These are phyloP conservation scores for Epinephelus fuscoguttatus DNA, from an alignment of 2,113 vertebrate genomes.

Conservation along the genomic window DNA sequence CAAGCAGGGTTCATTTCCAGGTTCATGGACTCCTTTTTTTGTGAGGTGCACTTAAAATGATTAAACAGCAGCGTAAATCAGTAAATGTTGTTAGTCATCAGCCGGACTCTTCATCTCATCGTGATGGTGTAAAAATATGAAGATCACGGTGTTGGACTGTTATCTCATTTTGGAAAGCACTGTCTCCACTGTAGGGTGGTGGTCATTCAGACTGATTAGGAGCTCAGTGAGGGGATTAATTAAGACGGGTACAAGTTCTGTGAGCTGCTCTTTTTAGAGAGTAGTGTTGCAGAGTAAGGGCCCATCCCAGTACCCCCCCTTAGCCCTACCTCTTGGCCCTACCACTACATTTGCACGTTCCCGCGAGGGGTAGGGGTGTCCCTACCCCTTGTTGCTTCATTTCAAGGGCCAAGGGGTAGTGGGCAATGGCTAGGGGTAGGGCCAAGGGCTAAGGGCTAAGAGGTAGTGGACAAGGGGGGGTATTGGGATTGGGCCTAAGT, in stretches of 20 bases:
- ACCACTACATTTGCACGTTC: too few relatives aligned
- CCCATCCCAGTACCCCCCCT: too few relatives aligned
- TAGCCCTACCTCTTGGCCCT: too few relatives aligned
- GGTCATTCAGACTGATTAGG: neutral
- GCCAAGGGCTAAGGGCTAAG: too few relatives aligned
- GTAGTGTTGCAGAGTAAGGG: neutral
- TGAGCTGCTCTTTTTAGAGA: neutral
- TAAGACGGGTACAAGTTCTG: neutral
- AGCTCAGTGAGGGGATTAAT: neutral
- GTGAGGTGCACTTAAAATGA: slow-evolving; percentile 11
- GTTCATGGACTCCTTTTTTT: slow-evolving; percentile 9
- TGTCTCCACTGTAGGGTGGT: too few relatives aligned
- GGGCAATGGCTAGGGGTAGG: too few relatives aligned
- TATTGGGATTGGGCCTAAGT: too few relatives aligned
- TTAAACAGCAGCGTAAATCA: slow-evolving; percentile 11
- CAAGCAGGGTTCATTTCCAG: slow-evolving; percentile 12
- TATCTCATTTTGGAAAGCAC: neutral
- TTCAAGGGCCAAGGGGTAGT: too few relatives aligned
- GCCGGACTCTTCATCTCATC: neutral
- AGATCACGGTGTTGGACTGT: neutral
- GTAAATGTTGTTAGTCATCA: neutral
- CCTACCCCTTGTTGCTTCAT: too few relatives aligned
- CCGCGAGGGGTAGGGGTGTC: too few relatives aligned
- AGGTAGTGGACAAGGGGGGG: too few relatives aligned
- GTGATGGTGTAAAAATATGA: neutral